Conservation (phyloP, 1,140 invertebrate genomes). For the Heliconius eleuchia region DNA sequence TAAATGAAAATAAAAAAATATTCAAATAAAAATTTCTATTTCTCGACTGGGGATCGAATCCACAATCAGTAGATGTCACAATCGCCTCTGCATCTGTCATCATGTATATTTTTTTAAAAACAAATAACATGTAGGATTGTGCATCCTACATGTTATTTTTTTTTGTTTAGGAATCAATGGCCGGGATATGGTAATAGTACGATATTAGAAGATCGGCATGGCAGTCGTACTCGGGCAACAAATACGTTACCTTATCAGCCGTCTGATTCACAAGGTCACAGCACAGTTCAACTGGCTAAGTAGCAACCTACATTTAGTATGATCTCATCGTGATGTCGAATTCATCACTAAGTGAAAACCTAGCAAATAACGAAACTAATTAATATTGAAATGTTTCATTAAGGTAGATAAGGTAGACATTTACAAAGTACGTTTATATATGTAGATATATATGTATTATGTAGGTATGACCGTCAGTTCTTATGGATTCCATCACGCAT, state of each 20-base stretch:
- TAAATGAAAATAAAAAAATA: too few species aligned
- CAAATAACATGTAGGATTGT: background rate
- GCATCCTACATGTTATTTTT: too few species aligned
- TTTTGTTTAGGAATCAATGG: background rate
- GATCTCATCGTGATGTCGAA: slow-evolving; percentile 63
- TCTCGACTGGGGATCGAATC: too few species aligned
- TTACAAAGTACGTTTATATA: too few species aligned
- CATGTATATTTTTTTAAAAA: too few species aligned
- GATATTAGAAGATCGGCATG: slow-evolving; percentile 34
- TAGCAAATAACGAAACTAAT: background rate
- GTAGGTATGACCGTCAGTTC: background rate
- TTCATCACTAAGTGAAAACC: slow-evolving; percentile 20
- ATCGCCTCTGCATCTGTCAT: too few species aligned
- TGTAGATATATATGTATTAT: background rate
- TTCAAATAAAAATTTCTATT: too few species aligned
- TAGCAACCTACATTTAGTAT: slow-evolving; percentile 62
- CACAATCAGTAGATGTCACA: too few species aligned
- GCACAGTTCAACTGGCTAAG: slow-evolving; percentile 67
- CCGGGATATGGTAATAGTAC: slow-evolving; percentile 22
- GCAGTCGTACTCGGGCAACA: slow-evolving; percentile 49
- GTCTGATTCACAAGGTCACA: slow-evolving; percentile 73
- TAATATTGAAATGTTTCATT: background rate
- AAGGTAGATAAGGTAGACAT: background rate
- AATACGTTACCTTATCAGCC: slow-evolving; percentile 64
- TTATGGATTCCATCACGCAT: slow-evolving; percentile 5